These are phyloP conservation scores for Limosa lapponica DNA, from an alignment of 2,797 vertebrate genomes.

Conservation along the genomic window DNA sequence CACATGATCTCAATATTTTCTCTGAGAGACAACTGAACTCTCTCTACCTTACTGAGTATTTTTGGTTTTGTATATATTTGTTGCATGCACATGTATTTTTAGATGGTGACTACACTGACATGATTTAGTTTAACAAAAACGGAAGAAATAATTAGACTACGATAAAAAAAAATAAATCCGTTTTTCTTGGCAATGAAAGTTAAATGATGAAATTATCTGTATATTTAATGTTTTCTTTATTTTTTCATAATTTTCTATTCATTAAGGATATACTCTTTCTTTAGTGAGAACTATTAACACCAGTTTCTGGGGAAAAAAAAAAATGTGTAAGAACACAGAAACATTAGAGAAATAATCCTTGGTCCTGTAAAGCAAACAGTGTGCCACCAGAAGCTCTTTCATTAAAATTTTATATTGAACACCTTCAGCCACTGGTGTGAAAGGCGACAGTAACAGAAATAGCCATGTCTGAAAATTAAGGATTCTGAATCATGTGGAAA, in stretches of 20 bases:
- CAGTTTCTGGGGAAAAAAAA: neutral
- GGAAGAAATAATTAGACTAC: neutral
- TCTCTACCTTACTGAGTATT: neutral
- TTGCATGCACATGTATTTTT: neutral
- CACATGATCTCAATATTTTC: neutral
- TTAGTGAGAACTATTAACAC: neutral
- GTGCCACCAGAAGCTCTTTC: neutral
- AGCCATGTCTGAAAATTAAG: neutral
- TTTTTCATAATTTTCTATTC: neutral
- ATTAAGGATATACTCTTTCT: neutral
- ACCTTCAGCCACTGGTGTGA: neutral
- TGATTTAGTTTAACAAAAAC: neutral
- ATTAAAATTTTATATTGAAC: neutral
- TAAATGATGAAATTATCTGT: neutral
- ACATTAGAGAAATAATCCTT: neutral
- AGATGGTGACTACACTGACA: neutral
- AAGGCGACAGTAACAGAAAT: neutral
- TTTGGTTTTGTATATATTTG: neutral
- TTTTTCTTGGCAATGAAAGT: neutral
- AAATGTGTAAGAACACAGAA: neutral
- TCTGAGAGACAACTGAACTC: neutral
- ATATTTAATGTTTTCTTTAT: neutral
- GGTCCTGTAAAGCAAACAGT: neutral
- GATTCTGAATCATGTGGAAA: neutral
- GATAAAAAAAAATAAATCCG: neutral